phyloP scores from a whole-genome alignment of 2,797 vertebrate species.

The Poeciliopsis turneri region DNA sequence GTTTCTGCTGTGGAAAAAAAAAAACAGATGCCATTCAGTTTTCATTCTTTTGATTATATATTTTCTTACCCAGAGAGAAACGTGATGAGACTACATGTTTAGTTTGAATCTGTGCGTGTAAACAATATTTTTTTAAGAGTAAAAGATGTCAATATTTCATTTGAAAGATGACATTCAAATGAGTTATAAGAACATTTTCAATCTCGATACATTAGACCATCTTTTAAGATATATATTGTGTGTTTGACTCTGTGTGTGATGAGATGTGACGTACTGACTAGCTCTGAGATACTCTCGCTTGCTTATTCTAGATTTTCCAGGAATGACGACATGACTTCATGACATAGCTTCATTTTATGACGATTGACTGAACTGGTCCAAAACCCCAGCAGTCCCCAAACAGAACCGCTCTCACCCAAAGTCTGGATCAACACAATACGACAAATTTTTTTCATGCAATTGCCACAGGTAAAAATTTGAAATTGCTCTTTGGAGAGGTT shows the following conservation, averaged over 20 bases:
- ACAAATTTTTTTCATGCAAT: slow-evolving; percentile 25
- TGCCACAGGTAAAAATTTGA: slow-evolving; percentile 56
- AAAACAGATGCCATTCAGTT: background rate
- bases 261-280: background rate
- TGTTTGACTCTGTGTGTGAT: background rate
- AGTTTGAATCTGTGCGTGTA: background rate
- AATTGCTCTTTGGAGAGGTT: slow-evolving; percentile 12
- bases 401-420: background rate
- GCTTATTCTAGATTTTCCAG: background rate
- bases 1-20: background rate
- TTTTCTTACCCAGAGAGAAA: background rate
- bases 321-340: slow-evolving; percentile 14
- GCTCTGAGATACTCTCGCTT: background rate
- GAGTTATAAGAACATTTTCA: background rate
- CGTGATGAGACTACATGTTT: background rate
- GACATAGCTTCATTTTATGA: slow-evolving; percentile 21
- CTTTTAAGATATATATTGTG: background rate
- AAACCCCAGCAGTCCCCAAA: slow-evolving; percentile 4
- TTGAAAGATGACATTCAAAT: background rate
- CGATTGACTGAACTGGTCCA: slow-evolving; percentile 43
- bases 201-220: background rate
- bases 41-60: background rate
- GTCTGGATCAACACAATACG: slow-evolving; percentile 55
- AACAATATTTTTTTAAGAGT: background rate
- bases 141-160: background rate